phyloP scores from a whole-genome alignment of 1,140 invertebrate genomes.

The Wasmannia auropunctata region DNA sequence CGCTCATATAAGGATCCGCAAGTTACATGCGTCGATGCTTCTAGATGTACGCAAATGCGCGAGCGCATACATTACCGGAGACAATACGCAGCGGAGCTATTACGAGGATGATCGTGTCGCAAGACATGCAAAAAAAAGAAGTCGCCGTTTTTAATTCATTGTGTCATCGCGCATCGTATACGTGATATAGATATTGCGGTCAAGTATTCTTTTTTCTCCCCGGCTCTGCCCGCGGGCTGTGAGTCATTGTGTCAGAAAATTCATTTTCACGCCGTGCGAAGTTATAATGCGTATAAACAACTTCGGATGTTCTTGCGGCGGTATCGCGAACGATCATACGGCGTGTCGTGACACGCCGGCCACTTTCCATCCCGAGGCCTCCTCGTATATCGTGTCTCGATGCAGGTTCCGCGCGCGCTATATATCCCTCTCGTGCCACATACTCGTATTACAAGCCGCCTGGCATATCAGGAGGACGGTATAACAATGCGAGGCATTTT shows the following conservation, averaged over 20 bases:
- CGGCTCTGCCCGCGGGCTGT: not conserved
- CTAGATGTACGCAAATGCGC: constrained; percentile 28
- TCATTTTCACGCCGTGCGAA: not conserved
- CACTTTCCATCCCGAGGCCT: constrained; percentile 41
- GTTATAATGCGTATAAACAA: not conserved
- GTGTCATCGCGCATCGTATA: not conserved
- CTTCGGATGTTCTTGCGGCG: not conserved
- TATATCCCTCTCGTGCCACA: constrained; percentile 32
- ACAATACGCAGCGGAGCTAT: constrained; percentile 30
- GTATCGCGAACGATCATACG: not conserved
- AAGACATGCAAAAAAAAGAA: not conserved
- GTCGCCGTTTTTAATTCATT: not conserved
- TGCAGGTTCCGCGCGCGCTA: constrained; percentile 17
- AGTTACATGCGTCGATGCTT: constrained; percentile 13
- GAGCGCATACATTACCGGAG: constrained; percentile 26
- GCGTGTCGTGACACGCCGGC: not conserved
- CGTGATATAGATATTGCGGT: constrained; percentile 34
- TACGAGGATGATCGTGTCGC: not conserved
- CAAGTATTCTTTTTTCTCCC: not conserved
- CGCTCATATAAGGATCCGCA: not conserved
- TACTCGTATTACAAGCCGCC: constrained; percentile 32
- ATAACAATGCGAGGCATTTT: constrained; percentile 45
- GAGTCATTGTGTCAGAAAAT: constrained; percentile 1
- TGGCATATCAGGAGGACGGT: constrained; percentile 22
- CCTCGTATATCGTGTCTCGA: constrained; percentile 15